phyloP scores from a whole-genome alignment of 2,113 vertebrate genomes.

The Lasiurus cinereus region DNA sequence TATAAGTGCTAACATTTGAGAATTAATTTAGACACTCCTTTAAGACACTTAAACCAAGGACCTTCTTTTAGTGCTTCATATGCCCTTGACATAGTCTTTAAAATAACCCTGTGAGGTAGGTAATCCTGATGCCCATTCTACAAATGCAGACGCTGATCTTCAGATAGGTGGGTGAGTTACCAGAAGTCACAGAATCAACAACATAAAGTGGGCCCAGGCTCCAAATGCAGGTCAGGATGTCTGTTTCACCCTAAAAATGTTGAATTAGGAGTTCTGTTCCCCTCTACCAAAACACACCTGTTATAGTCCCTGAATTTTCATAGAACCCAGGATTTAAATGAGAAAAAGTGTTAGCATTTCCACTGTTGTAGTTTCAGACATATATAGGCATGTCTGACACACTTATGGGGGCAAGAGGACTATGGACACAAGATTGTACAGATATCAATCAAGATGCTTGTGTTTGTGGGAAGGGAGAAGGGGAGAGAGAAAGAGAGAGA shows the following conservation, averaged over 20 bases:
- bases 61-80: background rate
- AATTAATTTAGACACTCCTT: background rate
- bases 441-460: background rate
- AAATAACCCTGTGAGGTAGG: background rate
- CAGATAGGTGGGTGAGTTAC: background rate
- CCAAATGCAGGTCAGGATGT: background rate
- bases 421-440: background rate
- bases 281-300: background rate
- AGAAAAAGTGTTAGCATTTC: background rate
- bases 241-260: background rate
- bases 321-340: background rate
- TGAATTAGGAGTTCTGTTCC: background rate
- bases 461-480: background rate
- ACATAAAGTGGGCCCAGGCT: background rate
- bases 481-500: background rate
- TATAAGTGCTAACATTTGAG: background rate
- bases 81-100: background rate
- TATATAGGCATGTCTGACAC: background rate
- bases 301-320: background rate
- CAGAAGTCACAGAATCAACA: constrained; percentile 6
- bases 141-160: background rate
- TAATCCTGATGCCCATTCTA: background rate
- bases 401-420: background rate
- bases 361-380: background rate
- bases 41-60: background rate